Evolutionary conservation across 2,113 vertebrate genomes (phyloP).

Genomic region (Trichomycterus rosablanca): DNA sequence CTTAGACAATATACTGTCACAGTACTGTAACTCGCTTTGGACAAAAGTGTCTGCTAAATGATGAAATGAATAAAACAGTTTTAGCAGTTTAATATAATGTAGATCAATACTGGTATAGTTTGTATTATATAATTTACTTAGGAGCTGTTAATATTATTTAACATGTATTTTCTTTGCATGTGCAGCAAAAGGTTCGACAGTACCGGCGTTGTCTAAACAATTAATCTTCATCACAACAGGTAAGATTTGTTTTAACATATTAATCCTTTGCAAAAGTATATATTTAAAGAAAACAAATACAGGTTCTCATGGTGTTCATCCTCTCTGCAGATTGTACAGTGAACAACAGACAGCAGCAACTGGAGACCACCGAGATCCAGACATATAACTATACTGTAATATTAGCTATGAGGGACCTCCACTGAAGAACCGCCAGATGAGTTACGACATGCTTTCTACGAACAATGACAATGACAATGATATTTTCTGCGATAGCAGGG

Average conservation of each 20-base stretch:
- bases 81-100: no score
- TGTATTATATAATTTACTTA: no score
- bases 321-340: conserved; percentile 10
- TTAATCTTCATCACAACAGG: conserved; percentile 42
- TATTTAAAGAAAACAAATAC: not conserved
- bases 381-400: conserved; percentile 22
- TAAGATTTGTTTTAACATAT: conserved; percentile 43
- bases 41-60: no score
- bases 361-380: conserved; percentile 16
- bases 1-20: no score
- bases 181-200: conserved; percentile 62
- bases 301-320: not conserved
- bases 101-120: no score
- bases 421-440: conserved; percentile 27
- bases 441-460: conserved; percentile 25
- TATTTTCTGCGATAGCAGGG: not conserved
- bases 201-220: conserved; percentile 58
- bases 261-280: not conserved
- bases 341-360: conserved; percentile 21
- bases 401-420: conserved; percentile 32
- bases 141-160: not conserved
- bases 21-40: no score
- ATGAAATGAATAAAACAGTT: no score
- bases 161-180: not conserved
- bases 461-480: conserved; percentile 27